A percentile compares a stretch with the other conserved stretches of the same genome.
These are phyloP conservation scores for Sylvilagus bachmani DNA, from an alignment of 2,113 vertebrate species.

Conservation along the genomic window DNA sequence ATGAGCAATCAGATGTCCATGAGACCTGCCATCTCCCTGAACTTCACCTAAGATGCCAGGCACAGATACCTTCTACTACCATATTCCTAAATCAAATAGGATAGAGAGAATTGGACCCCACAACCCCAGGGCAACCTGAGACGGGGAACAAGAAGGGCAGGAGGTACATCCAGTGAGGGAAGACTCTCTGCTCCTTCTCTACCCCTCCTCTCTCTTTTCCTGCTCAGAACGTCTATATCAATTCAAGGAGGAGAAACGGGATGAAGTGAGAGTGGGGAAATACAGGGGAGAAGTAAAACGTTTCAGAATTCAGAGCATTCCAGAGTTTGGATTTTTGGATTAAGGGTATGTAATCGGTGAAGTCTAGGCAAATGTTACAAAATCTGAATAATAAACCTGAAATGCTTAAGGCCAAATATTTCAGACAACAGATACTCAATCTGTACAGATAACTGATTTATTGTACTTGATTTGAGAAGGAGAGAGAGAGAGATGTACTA, in stretches of 20 bases:
- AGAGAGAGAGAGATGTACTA: too few relatives aligned
- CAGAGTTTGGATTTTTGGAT: background rate
- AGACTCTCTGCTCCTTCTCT: background rate
- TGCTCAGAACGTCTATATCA: background rate
- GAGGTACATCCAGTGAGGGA: background rate
- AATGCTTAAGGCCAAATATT: background rate
- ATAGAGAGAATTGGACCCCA: fast-evolving
- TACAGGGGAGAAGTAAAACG: background rate
- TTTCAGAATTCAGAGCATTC: background rate
- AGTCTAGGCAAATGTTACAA: background rate
- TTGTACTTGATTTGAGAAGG: too few relatives aligned
- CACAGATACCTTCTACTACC: background rate
- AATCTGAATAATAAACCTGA: background rate
- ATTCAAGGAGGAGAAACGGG: background rate
- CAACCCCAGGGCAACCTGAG: background rate
- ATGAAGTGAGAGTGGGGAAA: background rate
- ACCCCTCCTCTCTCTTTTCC: background rate
- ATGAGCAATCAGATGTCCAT: background rate
- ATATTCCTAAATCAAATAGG: background rate
- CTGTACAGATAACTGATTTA: background rate
- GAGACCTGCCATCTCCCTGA: background rate
- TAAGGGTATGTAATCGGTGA: background rate
- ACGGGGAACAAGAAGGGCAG: background rate
- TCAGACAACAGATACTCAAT: background rate
- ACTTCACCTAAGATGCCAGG: background rate